Evolutionary conservation across 2,797 vertebrate species (phyloP), one percentile per base, ranked within the genome.

Genomic region (Craterocephalus amniculus): DNA sequence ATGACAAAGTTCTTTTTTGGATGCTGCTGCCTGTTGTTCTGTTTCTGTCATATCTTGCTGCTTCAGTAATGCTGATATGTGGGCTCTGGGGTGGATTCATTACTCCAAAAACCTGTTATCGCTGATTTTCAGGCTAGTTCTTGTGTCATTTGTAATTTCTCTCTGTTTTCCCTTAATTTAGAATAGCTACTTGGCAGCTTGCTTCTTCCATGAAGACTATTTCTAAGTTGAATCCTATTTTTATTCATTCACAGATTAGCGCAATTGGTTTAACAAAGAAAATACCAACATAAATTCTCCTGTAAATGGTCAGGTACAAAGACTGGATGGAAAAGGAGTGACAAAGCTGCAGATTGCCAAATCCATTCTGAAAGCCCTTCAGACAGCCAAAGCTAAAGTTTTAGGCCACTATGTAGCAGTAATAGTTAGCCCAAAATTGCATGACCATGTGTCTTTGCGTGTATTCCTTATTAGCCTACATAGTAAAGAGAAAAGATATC

Each of bases 401-500:
- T 7, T 20, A 43, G 40, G 40, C 16, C 16, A 18, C 40, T 31
- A 18, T 52, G 3, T 45, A 18, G 9, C 45, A 48, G 45, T 14
- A 38, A 13, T 18, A 43, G 0, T 2, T 45, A 3, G n/a, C 45
- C 43, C 20, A 48, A 48, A 48, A 22, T 48, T 4, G 22, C 7
- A 22, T 48, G 20, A 20, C 3, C 12, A 31, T 55, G 45, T n/a
- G 20, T 48, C n/a, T 11, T 22, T 9, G 10, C 22, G n/a, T 9
- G 22, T 48, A 48, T 45, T 8, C 6, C 43, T 45, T 6, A 9
- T 43, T 43, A 40, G 38, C 3, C 16, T 40, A 16, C 38, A 40
- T 16, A 57, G 29, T 16, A 54, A 43, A 54, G 6, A 45, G 0
- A 55, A n/a, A n/a, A 63, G 43, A 67, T 58, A 43, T 40, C 54